phyloP scores from a whole-genome alignment of 2,888 invertebrate species.

The Cyrtodaria siliqua region DNA sequence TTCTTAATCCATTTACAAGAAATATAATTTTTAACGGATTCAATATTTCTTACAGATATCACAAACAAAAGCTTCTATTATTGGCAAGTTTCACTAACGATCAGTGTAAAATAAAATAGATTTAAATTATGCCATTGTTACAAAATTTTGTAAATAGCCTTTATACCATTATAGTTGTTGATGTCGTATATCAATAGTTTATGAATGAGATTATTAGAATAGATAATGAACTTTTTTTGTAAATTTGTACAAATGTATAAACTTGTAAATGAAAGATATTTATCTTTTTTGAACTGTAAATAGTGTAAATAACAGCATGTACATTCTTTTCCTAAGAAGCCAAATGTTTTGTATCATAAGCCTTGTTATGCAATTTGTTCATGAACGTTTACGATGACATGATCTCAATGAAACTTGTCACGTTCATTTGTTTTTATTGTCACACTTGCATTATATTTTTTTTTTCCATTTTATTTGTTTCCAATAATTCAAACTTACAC shows the following conservation, averaged over 20 bases:
- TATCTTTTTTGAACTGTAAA: slow-evolving; percentile 30
- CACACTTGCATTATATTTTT: too few species aligned
- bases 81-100: too few species aligned
- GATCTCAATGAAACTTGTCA: slow-evolving; percentile 8
- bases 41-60: too few species aligned
- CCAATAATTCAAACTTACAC: too few species aligned
- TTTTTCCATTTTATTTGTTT: too few species aligned
- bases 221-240: not conserved
- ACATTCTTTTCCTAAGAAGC: slow-evolving; percentile 20
- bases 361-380: slow-evolving; percentile 22
- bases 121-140: too few species aligned
- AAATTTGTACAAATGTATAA: slow-evolving; percentile 15
- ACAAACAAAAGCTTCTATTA: too few species aligned
- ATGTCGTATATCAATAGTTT: not conserved
- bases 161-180: not conserved
- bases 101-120: too few species aligned
- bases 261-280: slow-evolving; percentile 28
- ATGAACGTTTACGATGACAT: not conserved
- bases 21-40: too few species aligned
- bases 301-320: slow-evolving; percentile 30
- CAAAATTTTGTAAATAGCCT: not conserved
- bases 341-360: slow-evolving; percentile 15
- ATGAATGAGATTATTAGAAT: slow-evolving; percentile 30
- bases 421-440: too few species aligned
- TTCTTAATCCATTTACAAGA: too few species aligned